phyloP scores from a whole-genome alignment of 2,113 vertebrate genomes.

The Heterocephalus glaber region DNA sequence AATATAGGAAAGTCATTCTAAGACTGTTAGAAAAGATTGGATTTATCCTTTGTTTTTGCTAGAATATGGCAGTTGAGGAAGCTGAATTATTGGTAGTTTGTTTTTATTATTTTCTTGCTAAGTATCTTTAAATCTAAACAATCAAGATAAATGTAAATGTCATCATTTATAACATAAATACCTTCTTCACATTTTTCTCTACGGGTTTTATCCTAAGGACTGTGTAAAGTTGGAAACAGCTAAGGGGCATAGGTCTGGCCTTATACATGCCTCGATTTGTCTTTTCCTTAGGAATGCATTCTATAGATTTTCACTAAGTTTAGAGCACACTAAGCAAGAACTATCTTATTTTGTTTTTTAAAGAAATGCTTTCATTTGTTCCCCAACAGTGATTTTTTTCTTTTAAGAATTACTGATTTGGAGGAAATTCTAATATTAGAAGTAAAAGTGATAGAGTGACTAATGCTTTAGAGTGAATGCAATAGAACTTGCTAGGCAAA shows the following conservation, averaged over 20 bases:
- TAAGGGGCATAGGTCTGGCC: not conserved
- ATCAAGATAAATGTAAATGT: constrained; percentile 33
- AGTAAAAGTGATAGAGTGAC: constrained; percentile 14
- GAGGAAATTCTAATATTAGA: constrained; percentile 39
- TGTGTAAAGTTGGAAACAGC: not conserved
- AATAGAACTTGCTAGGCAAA: constrained; percentile 59
- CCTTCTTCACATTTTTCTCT: not conserved
- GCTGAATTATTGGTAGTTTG: constrained; percentile 61
- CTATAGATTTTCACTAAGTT: constrained; percentile 61
- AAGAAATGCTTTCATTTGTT: constrained; percentile 34
- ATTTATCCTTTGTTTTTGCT: constrained; percentile 72
- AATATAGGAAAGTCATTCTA: constrained; percentile 58
- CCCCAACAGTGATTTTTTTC: not conserved
- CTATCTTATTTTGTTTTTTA: constrained; percentile 8
- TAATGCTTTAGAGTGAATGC: constrained; percentile 37
- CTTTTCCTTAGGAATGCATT: constrained; percentile 34
- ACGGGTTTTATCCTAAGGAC: not conserved
- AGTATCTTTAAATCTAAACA: constrained; percentile 75
- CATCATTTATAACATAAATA: not conserved
- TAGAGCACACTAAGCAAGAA: constrained; percentile 63
- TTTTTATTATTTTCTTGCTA: constrained; percentile 67
- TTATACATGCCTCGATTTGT: not conserved
- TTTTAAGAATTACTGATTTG: constrained; percentile 17
- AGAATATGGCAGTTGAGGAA: constrained; percentile 67
- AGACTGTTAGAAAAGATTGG: not conserved